phyloP scores from a whole-genome alignment of 2,888 invertebrate genomes.

The Eurois occulta region DNA sequence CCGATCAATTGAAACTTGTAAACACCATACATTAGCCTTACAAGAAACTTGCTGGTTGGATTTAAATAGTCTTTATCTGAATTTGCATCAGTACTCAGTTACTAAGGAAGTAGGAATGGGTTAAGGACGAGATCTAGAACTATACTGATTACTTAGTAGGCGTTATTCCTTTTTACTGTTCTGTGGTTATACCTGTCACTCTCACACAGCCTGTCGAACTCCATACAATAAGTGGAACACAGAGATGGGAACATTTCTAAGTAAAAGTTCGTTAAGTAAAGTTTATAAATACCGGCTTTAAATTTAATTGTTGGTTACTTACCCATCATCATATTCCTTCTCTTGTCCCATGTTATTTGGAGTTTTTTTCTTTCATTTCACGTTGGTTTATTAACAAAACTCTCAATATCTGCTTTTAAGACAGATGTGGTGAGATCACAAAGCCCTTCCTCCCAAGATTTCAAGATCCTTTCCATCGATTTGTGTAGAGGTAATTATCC shows the following conservation, averaged over 20 bases:
- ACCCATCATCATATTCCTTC: too few relatives aligned
- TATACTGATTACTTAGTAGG: too few relatives aligned
- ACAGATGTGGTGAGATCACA: background rate
- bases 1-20: too few relatives aligned
- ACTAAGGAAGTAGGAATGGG: background rate
- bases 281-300: too few relatives aligned
- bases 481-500: background rate
- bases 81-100: background rate
- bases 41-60: too few relatives aligned
- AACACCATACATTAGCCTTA: background rate
- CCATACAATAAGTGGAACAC: background rate
- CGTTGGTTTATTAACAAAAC: background rate
- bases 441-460: too few relatives aligned
- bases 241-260: background rate
- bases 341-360: background rate
- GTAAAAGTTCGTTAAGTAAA: background rate
- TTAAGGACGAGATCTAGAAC: background rate
- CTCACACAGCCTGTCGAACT: too few relatives aligned
- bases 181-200: too few relatives aligned
- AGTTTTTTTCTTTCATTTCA: background rate
- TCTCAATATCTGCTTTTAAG: background rate
- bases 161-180: too few relatives aligned
- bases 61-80: background rate
- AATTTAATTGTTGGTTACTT: too few relatives aligned
- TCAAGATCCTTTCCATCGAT: background rate